A percentile compares a stretch with the other conserved stretches of the same genome.
These are phyloP conservation scores for Tuta absoluta DNA, from an alignment of 2,888 invertebrate species.

Conservation along the genomic window DNA sequence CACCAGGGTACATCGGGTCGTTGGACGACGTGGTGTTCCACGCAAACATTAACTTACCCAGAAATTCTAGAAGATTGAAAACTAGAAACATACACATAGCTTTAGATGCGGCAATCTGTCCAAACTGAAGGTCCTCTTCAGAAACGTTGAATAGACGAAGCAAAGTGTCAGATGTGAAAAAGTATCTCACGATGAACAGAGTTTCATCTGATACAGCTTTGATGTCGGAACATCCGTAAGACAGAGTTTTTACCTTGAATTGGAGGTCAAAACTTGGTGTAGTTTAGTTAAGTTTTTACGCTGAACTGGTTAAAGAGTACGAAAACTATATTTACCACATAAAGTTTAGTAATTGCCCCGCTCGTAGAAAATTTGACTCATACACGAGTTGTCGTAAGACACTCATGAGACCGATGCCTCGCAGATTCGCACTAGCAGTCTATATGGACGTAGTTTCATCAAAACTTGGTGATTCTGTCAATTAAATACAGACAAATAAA, in stretches of 20 bases:
- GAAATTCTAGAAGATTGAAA: constrained; percentile 46
- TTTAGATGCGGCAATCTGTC: constrained; percentile 41
- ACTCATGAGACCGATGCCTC: too few relatives aligned
- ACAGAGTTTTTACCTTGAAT: constrained; percentile 55
- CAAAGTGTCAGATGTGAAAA: constrained; percentile 43
- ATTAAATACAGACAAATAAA: not conserved
- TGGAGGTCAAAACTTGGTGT: constrained; percentile 73
- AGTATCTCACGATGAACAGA: constrained; percentile 43
- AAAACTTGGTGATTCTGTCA: constrained; percentile 79
- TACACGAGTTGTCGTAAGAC: too few relatives aligned
- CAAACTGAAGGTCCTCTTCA: constrained; percentile 56
- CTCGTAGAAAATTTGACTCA: too few relatives aligned
- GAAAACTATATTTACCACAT: too few relatives aligned
- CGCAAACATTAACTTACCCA: constrained; percentile 43
- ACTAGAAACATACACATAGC: constrained; percentile 49
- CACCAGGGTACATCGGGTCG: too few relatives aligned
- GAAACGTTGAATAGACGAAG: constrained; percentile 76
- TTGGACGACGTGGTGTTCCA: not conserved
- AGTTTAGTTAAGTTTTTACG: too few relatives aligned
- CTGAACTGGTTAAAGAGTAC: too few relatives aligned
- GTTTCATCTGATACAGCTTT: constrained; percentile 55
- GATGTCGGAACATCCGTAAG: constrained; percentile 65
- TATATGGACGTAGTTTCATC: too few relatives aligned
- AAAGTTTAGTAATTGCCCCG: too few relatives aligned
- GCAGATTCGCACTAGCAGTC: too few relatives aligned